A percentile compares a stretch with the other conserved stretches of the same genome.
These are phyloP conservation scores for Osmerus eperlanus DNA, from an alignment of 2,113 vertebrate genomes.

Conservation along the genomic window DNA sequence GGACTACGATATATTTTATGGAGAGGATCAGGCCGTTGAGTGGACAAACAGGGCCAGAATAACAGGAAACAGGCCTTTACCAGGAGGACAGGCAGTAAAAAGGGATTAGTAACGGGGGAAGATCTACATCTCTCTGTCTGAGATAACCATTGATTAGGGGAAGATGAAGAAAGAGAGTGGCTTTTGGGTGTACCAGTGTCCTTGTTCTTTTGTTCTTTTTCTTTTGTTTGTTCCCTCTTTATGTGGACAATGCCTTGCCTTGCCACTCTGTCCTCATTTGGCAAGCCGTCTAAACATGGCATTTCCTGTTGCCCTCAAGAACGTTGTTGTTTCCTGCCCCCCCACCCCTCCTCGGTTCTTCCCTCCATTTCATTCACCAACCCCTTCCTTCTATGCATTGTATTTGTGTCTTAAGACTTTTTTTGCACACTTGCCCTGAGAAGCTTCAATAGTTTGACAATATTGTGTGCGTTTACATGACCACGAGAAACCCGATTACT, in stretches of 20 bases:
- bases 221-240: conserved; percentile 26
- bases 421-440: too few species aligned
- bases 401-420: neutral
- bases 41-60: conserved; percentile 57
- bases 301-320: conserved; percentile 64
- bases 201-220: conserved; percentile 1
- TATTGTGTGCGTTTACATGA: too few species aligned
- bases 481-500: too few species aligned
- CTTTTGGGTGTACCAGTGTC: conserved; percentile 15
- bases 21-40: conserved; percentile 50
- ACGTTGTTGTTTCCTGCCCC: conserved; percentile 52
- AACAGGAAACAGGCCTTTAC: conserved; percentile 66
- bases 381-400: neutral
- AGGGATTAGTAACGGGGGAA: conserved; percentile 24
- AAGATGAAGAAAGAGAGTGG: conserved; percentile 12
- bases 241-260: conserved; percentile 39
- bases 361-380: conserved; percentile 12
- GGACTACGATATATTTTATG: conserved; percentile 57
- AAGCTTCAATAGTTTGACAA: too few species aligned
- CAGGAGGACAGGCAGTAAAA: conserved; percentile 21
- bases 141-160: neutral
- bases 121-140: conserved; percentile 32
- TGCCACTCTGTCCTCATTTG: conserved; percentile 49
- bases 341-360: conserved; percentile 14
- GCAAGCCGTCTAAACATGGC: conserved; percentile 62